Percentiles rank a stretch among this genome's conserved stretches.
phyloP scores from a whole-genome alignment of 2,113 vertebrate genomes.

The Labeo rohita region DNA sequence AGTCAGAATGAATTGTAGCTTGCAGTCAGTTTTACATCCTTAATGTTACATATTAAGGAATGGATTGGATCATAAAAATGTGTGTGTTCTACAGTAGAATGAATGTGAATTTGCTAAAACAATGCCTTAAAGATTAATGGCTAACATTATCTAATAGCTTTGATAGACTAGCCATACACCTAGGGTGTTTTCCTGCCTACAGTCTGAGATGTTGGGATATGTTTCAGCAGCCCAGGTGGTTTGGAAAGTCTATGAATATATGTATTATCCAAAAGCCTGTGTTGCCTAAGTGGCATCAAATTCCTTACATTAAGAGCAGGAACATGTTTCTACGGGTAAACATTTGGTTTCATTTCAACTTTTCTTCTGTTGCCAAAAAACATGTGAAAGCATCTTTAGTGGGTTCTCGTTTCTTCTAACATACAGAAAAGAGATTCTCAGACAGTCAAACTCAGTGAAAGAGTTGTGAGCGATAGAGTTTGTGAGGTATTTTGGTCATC shows the following conservation, averaged over 20 bases:
- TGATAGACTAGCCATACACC: neutral
- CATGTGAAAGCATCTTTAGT: neutral
- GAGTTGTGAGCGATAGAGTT: neutral
- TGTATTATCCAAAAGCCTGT: neutral
- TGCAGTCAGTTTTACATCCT: neutral
- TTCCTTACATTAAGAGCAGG: neutral
- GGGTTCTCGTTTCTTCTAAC: neutral
- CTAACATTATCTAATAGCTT: neutral
- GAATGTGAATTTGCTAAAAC: neutral
- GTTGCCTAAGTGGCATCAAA: neutral
- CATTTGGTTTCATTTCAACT: neutral
- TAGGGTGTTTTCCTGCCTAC: neutral
- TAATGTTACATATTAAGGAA: neutral
- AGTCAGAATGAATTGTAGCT: neutral
- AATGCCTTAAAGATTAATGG: neutral
- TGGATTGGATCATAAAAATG: neutral
- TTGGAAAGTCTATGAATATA: neutral
- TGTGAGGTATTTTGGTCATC: neutral
- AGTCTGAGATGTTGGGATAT: neutral
- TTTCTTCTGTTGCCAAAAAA: neutral
- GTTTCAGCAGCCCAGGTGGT: neutral
- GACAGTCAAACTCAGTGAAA: neutral
- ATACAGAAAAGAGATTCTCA: neutral
- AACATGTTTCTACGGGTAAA: neutral
- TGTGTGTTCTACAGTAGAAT: neutral